Evolutionary conservation across 2,113 vertebrate genomes (phyloP).

Genomic region (Macroglossus sobrinus): DNA sequence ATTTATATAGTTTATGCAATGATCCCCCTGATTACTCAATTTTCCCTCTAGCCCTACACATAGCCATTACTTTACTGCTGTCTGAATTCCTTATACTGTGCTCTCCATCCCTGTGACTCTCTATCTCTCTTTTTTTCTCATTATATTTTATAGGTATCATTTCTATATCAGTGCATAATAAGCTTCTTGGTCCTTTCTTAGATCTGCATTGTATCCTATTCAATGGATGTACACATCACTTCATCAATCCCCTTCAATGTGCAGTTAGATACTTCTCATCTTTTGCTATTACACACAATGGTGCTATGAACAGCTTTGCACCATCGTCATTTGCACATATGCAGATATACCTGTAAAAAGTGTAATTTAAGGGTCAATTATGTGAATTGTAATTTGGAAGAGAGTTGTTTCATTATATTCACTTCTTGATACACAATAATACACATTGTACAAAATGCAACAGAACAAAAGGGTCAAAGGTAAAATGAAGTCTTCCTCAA

Average conservation of each 20-base stretch:
- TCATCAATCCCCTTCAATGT: neutral
- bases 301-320: neutral
- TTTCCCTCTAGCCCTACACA: too few species aligned
- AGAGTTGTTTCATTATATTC: neutral
- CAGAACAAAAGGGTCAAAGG: neutral
- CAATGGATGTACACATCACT: neutral
- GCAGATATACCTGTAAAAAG: neutral
- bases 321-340: neutral
- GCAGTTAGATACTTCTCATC: neutral
- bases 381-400: neutral
- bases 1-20: too few species aligned
- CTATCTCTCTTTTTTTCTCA: neutral
- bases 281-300: neutral
- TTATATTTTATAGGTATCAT: neutral
- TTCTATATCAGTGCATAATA: neutral
- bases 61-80: too few species aligned
- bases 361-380: neutral
- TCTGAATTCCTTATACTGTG: too few species aligned
- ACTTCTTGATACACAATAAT: neutral
- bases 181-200: neutral
- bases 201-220: neutral
- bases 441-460: neutral
- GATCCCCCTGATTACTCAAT: too few species aligned
- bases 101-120: too few species aligned
- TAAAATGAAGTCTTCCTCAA: neutral